Percentiles rank a stretch among this genome's conserved stretches.
Conservation (phyloP, 2,888 invertebrate genomes). For the Zeuzera pyrina region DNA sequence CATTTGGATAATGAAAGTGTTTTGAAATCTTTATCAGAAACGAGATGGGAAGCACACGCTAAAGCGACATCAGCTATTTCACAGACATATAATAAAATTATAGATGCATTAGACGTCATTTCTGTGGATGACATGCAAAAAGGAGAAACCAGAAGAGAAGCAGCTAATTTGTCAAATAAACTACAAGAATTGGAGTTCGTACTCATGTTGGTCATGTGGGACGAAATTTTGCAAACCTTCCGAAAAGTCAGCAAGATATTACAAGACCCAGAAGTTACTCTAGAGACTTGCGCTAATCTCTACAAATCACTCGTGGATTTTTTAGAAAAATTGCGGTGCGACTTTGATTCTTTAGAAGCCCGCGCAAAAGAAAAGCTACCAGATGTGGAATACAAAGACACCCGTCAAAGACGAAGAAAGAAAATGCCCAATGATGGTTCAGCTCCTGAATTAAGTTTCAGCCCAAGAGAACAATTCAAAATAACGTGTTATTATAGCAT, state of each 20-base stretch:
- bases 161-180: constrained; percentile 10
- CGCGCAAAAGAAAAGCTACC: not conserved
- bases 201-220: constrained; percentile 9
- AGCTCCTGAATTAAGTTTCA: not conserved
- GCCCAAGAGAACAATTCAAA: not conserved
- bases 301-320: not conserved
- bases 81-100: constrained; percentile 1
- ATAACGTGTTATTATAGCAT: not conserved
- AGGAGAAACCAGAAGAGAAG: constrained; percentile 8
- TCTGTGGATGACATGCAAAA: constrained; percentile 2
- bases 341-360: not conserved
- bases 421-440: not conserved
- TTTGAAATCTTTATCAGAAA: not conserved
- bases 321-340: not conserved
- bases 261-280: not conserved
- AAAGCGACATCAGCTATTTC: not conserved
- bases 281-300: not conserved
- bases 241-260: constrained; percentile 1
- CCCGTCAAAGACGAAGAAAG: not conserved
- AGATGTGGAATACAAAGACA: not conserved
- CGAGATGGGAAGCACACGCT: not conserved
- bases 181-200: constrained; percentile 11
- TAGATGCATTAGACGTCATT: constrained; percentile 2
- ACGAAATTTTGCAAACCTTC: constrained; percentile 8
- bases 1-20: not conserved